Percentiles rank a stretch among this genome's conserved stretches.
Evolutionary conservation across 2,888 invertebrate species (phyloP).

Genomic region (Laothoe populi): DNA sequence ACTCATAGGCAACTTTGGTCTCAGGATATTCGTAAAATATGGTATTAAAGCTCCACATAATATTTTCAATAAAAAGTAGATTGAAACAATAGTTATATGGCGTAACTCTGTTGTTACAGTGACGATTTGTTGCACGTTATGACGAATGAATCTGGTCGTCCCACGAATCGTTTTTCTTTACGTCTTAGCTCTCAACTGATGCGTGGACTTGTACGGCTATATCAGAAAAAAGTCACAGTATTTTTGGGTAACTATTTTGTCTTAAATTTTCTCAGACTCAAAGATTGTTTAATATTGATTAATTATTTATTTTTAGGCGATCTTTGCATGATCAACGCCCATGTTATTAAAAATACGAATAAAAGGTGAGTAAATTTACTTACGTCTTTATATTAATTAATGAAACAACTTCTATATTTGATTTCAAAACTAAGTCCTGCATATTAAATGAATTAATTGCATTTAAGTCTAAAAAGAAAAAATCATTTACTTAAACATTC

Average conservation of each 20-base stretch:
- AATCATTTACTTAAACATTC: too few relatives aligned
- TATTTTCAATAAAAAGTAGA: background rate
- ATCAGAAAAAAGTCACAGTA: constrained; percentile 65
- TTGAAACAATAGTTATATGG: background rate
- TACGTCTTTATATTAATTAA: too few relatives aligned
- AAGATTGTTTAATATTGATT: background rate
- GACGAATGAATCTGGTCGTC: constrained; percentile 69
- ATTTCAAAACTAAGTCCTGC: too few relatives aligned
- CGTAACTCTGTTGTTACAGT: constrained; percentile 46
- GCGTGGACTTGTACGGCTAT: constrained; percentile 69
- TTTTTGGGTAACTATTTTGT: constrained; percentile 57
- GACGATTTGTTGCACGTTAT: constrained; percentile 68
- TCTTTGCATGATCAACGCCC: constrained; percentile 71
- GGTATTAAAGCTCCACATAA: constrained; percentile 48
- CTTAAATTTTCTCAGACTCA: background rate
- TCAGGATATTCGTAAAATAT: constrained; percentile 69
- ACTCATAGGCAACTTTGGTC: constrained; percentile 70
- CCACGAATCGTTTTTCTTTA: constrained; percentile 68
- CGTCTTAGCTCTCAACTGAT: constrained; percentile 74
- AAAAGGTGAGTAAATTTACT: constrained; percentile 61
- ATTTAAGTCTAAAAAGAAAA: too few relatives aligned
- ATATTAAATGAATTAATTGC: too few relatives aligned
- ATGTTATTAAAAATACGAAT: constrained; percentile 62
- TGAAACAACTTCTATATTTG: too few relatives aligned
- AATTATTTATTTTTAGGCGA: constrained; percentile 52